These are phyloP conservation scores for Agapostemon virescens DNA, from an alignment of 2,888 invertebrate species.

Conservation along the genomic window DNA sequence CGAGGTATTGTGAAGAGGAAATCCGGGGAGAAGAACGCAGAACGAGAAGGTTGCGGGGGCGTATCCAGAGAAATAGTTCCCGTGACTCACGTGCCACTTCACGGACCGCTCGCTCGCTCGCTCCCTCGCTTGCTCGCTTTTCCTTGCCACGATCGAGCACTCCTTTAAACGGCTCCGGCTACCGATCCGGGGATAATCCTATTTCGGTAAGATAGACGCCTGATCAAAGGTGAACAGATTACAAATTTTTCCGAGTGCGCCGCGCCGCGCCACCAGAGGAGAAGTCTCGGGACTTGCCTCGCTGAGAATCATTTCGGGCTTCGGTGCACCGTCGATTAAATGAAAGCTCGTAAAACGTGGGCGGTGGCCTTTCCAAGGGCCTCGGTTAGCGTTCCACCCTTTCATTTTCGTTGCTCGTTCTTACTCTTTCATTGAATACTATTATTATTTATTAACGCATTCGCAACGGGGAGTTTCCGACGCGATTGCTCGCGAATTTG, in stretches of 20 bases:
- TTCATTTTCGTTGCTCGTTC: neutral
- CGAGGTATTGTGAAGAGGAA: conserved; percentile 64
- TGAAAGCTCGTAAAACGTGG: neutral
- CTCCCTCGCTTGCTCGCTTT: conserved; percentile 38
- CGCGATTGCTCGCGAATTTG: no score
- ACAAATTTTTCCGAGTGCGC: conserved; percentile 24
- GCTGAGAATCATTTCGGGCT: neutral
- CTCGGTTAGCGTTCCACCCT: neutral
- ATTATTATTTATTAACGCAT: neutral
- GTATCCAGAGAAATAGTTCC: conserved; percentile 48
- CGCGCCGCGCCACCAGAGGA: neutral
- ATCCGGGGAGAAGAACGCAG: conserved; percentile 50
- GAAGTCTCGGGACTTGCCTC: conserved; percentile 15
- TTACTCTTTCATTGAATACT: neutral
- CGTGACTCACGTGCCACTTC: conserved; percentile 68
- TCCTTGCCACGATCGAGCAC: conserved; percentile 57
- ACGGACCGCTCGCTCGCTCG: conserved; percentile 49
- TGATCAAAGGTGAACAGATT: conserved; percentile 53
- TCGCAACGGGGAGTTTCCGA: no score
- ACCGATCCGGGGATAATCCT: conserved; percentile 60
- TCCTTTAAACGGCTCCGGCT: conserved; percentile 49
- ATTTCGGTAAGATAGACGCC: conserved; percentile 47
- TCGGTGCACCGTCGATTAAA: neutral
- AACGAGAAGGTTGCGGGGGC: neutral
- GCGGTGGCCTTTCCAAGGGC: neutral